Conservation (phyloP, 1,140 invertebrate species). For the Drosophila bipectinata region DNA sequence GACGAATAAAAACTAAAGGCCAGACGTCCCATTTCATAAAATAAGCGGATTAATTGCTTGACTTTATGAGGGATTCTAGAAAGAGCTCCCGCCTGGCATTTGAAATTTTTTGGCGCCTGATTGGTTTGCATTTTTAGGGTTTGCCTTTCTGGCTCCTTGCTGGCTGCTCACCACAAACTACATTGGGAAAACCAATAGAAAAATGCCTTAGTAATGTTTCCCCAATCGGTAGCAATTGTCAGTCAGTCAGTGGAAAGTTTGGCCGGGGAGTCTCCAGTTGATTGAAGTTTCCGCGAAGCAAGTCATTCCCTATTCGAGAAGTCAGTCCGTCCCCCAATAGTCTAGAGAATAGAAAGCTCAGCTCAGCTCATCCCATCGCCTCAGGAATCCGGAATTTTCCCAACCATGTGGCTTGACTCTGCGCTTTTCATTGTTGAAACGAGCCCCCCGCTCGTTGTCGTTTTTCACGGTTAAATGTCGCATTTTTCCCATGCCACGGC, state of each 20-base stretch:
- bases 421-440: neutral
- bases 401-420: slow-evolving; percentile 1
- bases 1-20: neutral
- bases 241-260: slow-evolving; percentile 10
- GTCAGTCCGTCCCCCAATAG: neutral
- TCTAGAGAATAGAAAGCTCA: neutral
- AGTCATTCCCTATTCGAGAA: neutral
- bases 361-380: neutral
- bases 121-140: neutral
- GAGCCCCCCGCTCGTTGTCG: neutral
- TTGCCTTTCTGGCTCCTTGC: neutral
- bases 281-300: slow-evolving; percentile 23
- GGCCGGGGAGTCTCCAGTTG: slow-evolving; percentile 12
- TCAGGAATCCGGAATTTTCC: slow-evolving; percentile 1
- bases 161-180: neutral
- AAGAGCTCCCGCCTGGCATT: neutral
- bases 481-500: slow-evolving; percentile 4
- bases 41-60: neutral
- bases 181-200: neutral
- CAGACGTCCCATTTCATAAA: neutral
- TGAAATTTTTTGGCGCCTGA: neutral
- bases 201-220: neutral
- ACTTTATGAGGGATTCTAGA: neutral
- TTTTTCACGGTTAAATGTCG: slow-evolving; percentile 5
- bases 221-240: neutral